A percentile compares a stretch with the other conserved stretches of the same genome.
phyloP scores from a whole-genome alignment of 2,888 invertebrate species.

The Schrankia costaestrigalis region DNA sequence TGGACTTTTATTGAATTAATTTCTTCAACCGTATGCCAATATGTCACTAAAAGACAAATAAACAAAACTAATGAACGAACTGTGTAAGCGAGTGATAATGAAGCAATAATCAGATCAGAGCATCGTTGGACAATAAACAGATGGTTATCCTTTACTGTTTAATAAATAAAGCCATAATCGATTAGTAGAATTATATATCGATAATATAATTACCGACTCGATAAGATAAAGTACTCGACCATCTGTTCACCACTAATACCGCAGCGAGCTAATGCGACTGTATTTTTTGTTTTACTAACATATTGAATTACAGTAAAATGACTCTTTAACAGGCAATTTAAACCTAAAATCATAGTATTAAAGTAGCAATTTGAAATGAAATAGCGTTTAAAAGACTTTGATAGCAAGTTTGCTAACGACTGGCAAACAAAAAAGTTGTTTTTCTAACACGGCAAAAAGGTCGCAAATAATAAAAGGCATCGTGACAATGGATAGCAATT shows the following conservation, averaged over 20 bases:
- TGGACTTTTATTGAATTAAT: no score
- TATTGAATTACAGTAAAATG: slow-evolving; percentile 38
- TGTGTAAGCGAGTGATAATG: slow-evolving; percentile 8
- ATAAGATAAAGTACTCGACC: slow-evolving; percentile 47
- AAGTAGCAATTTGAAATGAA: slow-evolving; percentile 12
- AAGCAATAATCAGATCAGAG: slow-evolving; percentile 2
- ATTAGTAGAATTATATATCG: slow-evolving; percentile 44
- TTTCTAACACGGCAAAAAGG: slow-evolving; percentile 50
- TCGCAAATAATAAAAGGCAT: slow-evolving; percentile 38
- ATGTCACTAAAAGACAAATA: no score
- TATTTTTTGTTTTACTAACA: slow-evolving; percentile 31
- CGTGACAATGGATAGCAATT: slow-evolving; percentile 51
- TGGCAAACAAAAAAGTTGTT: slow-evolving; percentile 56
- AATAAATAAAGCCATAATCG: no score
- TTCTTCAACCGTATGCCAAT: no score
- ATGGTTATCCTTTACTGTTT: slow-evolving; percentile 17
- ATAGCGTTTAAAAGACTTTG: no score
- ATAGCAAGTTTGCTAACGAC: slow-evolving; percentile 46
- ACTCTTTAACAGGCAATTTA: slow-evolving; percentile 1
- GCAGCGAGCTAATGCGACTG: slow-evolving; percentile 22
- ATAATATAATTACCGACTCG: slow-evolving; percentile 40
- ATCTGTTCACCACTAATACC: slow-evolving; percentile 40
- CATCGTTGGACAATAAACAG: slow-evolving; percentile 20
- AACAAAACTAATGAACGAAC: slow-evolving; percentile 14
- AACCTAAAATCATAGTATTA: slow-evolving; percentile 6